These are phyloP conservation scores for Pseudomyrmex flavicornis DNA, from an alignment of 1,140 invertebrate genomes.

Conservation along the genomic window DNA sequence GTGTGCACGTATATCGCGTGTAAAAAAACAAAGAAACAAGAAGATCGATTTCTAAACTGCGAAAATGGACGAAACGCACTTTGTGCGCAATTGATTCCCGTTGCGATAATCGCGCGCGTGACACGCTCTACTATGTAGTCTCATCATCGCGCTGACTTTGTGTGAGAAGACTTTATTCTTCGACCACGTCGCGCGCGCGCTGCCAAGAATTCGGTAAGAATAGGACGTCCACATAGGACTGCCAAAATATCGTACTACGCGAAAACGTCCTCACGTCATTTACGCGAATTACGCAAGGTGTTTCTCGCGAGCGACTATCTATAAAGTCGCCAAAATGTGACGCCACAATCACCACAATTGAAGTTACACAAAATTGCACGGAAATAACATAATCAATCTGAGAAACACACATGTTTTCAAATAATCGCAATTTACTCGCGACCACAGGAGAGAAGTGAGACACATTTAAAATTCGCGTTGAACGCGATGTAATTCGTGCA, in stretches of 20 bases:
- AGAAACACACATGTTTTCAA: constrained; percentile 1
- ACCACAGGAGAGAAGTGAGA: neutral
- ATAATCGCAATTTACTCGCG: neutral
- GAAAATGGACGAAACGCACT: neutral
- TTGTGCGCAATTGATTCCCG: neutral
- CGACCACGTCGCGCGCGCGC: neutral
- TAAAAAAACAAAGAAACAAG: neutral
- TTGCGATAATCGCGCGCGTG: neutral
- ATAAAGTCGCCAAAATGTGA: neutral
- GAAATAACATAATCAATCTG: neutral
- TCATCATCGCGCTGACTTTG: constrained; percentile 28
- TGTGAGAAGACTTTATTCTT: constrained; percentile 37
- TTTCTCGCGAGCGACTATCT: neutral
- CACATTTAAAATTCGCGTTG: neutral
- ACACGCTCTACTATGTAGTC: neutral
- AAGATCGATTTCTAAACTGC: neutral
- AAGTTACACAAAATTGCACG: too few species aligned
- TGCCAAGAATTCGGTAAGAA: constrained; percentile 59
- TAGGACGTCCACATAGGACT: constrained; percentile 28
- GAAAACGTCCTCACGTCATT: constrained; percentile 33
- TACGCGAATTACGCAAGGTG: constrained; percentile 15
- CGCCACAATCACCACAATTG: too few species aligned
- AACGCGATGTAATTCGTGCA: neutral
- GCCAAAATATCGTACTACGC: constrained; percentile 38
- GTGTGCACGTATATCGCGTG: neutral